A percentile compares a stretch with the other conserved stretches of the same genome.
phyloP scores from a whole-genome alignment of 2,888 invertebrate species.

The Mythimna loreyi region DNA sequence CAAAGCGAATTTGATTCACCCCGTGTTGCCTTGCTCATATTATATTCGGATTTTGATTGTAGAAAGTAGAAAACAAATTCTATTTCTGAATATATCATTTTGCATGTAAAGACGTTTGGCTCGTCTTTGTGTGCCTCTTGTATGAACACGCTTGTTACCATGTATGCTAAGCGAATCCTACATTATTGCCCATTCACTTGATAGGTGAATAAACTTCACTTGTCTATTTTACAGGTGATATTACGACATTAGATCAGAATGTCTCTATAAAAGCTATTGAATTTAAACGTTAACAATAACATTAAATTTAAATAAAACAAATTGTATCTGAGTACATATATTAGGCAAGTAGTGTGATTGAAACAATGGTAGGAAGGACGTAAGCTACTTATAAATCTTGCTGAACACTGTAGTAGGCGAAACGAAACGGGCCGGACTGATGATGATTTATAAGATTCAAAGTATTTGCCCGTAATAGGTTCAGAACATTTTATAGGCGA shows the following conservation, averaged over 20 bases:
- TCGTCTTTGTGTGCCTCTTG: conserved; percentile 5
- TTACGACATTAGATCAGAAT: conserved; percentile 42
- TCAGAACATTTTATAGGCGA: conserved; percentile 56
- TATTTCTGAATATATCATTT: conserved; percentile 6
- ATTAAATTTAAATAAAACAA: conserved; percentile 47
- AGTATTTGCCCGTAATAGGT: conserved; percentile 40
- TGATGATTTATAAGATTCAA: conserved; percentile 47
- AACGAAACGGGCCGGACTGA: conserved; percentile 28
- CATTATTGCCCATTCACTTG: conserved; percentile 36
- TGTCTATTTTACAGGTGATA: conserved; percentile 29
- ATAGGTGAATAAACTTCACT: conserved; percentile 35
- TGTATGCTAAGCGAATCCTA: conserved; percentile 54
- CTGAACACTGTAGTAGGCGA: conserved; percentile 52
- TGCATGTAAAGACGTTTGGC: conserved; percentile 9
- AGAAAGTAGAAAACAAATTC: conserved; percentile 28
- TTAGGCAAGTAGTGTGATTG: conserved; percentile 28
- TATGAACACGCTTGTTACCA: conserved; percentile 8
- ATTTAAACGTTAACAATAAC: conserved; percentile 34
- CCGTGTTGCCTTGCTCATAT: conserved; percentile 38
- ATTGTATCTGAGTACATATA: conserved; percentile 8
- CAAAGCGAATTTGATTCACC: conserved; percentile 42
- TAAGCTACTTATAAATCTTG: conserved; percentile 47
- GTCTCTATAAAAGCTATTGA: conserved; percentile 32
- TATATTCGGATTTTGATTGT: not conserved
- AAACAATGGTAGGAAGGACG: conserved; percentile 45